A percentile compares a stretch with the other conserved stretches of the same genome.
Conservation (phyloP, 2,888 invertebrate species). For the Sipha maydis region DNA sequence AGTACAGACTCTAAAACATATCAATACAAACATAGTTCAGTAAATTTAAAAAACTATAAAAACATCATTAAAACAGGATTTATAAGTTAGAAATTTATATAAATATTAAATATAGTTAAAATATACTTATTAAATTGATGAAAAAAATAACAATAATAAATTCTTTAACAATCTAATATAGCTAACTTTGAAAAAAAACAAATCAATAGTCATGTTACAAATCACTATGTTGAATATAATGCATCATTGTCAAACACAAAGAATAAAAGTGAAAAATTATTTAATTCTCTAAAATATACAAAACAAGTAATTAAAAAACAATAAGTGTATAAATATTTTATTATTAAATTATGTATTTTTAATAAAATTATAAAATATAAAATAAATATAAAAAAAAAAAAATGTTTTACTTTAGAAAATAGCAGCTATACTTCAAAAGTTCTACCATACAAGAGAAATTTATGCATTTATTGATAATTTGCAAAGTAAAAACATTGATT, state of each 20-base stretch:
- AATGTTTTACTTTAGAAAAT: constrained; percentile 13
- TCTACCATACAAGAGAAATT: constrained; percentile 69
- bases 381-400: background rate
- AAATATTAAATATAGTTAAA: no score
- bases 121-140: no score
- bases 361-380: background rate
- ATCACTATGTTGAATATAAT: background rate
- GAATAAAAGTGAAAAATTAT: background rate
- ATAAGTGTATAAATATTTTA: background rate
- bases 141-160: no score
- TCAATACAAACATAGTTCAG: no score
- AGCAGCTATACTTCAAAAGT: background rate
- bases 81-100: no score
- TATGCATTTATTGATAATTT: constrained; percentile 79
- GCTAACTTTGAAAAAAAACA: background rate
- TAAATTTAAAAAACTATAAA: no score
- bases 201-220: background rate
- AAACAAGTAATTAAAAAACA: background rate
- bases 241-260: background rate
- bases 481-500: constrained; percentile 77
- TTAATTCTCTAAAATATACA: no score
- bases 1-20: no score
- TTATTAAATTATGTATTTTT: background rate
- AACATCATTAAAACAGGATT: no score
- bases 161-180: no score